Conservation (phyloP, 2,113 vertebrate species). For the Platichthys stellatus region DNA sequence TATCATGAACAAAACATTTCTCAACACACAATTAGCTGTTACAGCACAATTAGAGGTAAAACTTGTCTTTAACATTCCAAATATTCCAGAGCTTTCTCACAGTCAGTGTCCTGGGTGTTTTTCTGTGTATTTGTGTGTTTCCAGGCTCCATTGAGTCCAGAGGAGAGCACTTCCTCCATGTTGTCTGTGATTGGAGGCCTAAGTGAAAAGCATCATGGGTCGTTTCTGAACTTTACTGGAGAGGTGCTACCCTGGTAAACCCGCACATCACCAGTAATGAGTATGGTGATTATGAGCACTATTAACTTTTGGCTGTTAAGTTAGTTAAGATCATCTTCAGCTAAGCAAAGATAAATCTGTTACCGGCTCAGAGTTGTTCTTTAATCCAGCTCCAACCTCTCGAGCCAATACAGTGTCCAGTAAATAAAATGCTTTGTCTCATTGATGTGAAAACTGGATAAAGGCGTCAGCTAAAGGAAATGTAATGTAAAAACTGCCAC, state of each 20-base stretch:
- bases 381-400: not conserved
- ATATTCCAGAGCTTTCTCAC: too few species aligned
- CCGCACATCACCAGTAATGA: not conserved
- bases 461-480: too few species aligned
- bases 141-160: constrained; percentile 71
- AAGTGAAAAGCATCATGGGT: constrained; percentile 74
- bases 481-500: too few species aligned
- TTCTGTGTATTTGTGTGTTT: not conserved
- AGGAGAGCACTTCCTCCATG: constrained; percentile 73
- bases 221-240: constrained; percentile 75
- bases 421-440: too few species aligned
- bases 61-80: too few species aligned
- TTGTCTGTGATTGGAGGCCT: constrained; percentile 76
- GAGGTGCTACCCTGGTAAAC: constrained; percentile 76
- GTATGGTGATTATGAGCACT: not conserved
- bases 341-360: constrained; percentile 4
- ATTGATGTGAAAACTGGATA: too few species aligned
- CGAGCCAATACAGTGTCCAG: too few species aligned
- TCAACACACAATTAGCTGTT: too few species aligned
- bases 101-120: not conserved
- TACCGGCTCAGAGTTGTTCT: too few species aligned
- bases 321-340: not conserved
- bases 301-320: not conserved
- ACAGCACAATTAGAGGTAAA: too few species aligned
- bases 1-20: too few species aligned